Evolutionary conservation across 1,140 invertebrate genomes (phyloP).

Genomic region (Drosophila watanabei): DNA sequence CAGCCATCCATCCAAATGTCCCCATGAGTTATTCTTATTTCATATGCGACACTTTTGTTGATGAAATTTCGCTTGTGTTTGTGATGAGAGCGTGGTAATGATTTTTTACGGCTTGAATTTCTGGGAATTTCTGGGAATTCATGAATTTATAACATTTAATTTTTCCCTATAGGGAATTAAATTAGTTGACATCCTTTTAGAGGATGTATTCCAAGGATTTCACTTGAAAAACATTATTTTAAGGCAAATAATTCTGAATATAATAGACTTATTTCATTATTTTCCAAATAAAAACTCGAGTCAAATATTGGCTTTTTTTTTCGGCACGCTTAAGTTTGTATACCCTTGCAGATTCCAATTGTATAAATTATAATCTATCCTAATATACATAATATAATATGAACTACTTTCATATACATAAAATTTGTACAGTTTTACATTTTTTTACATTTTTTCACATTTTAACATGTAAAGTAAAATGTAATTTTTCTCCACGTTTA

Average conservation of each 20-base stretch:
- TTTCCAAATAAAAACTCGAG: background rate
- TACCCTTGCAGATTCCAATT: no score
- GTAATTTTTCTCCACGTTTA: no score
- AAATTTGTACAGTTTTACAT: no score
- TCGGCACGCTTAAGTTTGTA: no score
- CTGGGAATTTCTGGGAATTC: conserved; percentile 9
- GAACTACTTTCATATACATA: no score
- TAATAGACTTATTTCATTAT: background rate
- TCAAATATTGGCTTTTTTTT: no score
- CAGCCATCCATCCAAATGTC: conserved; percentile 5
- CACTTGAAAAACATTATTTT: background rate
- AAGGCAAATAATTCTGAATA: background rate
- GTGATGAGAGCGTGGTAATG: conserved; percentile 12
- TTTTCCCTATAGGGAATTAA: background rate
- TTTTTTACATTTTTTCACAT: no score
- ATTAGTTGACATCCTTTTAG: background rate
- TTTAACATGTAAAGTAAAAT: no score
- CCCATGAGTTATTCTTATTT: conserved; percentile 27
- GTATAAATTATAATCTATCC: no score
- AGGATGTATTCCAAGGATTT: background rate
- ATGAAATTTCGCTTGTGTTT: conserved; percentile 24
- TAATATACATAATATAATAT: no score
- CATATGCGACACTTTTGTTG: conserved; percentile 24
- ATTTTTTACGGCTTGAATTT: conserved; percentile 30
- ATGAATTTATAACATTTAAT: background rate